Base-by-base conservation (phyloP, 2,113 vertebrate species). In the Philantomba maxwellii region DNA sequence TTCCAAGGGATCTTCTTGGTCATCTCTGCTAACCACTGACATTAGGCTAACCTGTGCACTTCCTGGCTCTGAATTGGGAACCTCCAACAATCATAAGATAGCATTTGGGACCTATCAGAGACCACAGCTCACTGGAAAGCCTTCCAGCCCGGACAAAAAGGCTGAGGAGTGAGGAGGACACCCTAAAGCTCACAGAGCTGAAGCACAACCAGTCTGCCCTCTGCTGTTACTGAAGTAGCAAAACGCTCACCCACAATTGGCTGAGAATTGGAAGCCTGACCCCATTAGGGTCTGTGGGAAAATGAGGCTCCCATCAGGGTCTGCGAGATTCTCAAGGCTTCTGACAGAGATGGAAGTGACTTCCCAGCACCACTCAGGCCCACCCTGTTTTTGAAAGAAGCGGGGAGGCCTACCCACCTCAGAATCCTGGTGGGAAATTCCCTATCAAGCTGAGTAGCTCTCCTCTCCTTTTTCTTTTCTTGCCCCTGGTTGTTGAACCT, bases 391-490 rank as follows among this genome's bases (percentile, higher is more conserved):
- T 60, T 77, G 26, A 30, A 90, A 93, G 81, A 66, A 75, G 9
- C 33, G 5, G 2, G 25, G 53, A 80, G 36, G 73, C 62, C 60
- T 47, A 77, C 26, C 28, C 85, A 36, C 47, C 30, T 47, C 47
- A 58, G 53, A 51, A 39, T 28, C 62, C 94, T 75, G 33, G 17
- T 21, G 12, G 62, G 92, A 84, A 60, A 62, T 36, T 86, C n/a
- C 89, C 80, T 55, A 17, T 47, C 58, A 85, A 53, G 28, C 64
- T 36, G 75, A 80, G 43, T 70, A 77, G 26, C 19, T 98, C 98
- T 97, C 88, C 86, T 90, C 62, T 75, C 98, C 7, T 55, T 73
- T 57, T 43, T 47, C 4, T 77, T 21, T 6, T 57, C 33, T 87
- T 51, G 19, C 23, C n/a, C 51, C 26, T 57, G 45, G 58, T 26